Conservation (phyloP, 2,888 invertebrate genomes). For the Boloria euphrosyne region DNA sequence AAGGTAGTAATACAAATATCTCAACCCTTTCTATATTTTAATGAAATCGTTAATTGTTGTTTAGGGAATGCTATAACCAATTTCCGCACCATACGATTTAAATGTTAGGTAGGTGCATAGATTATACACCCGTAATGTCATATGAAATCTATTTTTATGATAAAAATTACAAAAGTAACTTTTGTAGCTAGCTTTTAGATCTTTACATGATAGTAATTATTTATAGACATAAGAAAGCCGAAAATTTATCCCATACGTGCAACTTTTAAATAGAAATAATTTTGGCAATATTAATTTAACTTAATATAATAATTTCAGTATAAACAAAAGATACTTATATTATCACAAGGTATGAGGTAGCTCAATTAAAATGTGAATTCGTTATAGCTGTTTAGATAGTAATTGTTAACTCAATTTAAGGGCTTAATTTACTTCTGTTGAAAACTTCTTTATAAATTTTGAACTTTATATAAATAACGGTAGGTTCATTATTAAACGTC, state of each 20-base stretch:
- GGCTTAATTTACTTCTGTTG: neutral
- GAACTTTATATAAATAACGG: neutral
- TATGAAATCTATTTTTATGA: too few species aligned
- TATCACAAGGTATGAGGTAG: neutral
- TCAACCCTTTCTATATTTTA: neutral
- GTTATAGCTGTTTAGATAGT: neutral
- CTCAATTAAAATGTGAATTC: slow-evolving; percentile 14
- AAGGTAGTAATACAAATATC: neutral
- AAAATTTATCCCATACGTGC: too few species aligned
- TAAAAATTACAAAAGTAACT: too few species aligned
- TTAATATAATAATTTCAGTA: too few species aligned
- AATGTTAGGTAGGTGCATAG: neutral
- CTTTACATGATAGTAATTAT: too few species aligned
- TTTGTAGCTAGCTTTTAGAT: too few species aligned
- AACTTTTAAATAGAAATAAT: too few species aligned
- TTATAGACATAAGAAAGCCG: too few species aligned
- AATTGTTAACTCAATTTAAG: slow-evolving; percentile 1
- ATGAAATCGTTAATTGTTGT: neutral
- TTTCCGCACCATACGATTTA: slow-evolving; percentile 7
- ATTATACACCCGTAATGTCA: too few species aligned
- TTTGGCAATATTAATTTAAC: too few species aligned
- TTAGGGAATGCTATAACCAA: slow-evolving; percentile 1
- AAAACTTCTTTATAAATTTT: slow-evolving; percentile 1
- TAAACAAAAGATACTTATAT: neutral
- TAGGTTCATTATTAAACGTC: neutral